Percentiles rank a stretch among this genome's conserved stretches.
These are phyloP conservation scores for Megathymus violae DNA, from an alignment of 1,140 invertebrate species.

Conservation along the genomic window DNA sequence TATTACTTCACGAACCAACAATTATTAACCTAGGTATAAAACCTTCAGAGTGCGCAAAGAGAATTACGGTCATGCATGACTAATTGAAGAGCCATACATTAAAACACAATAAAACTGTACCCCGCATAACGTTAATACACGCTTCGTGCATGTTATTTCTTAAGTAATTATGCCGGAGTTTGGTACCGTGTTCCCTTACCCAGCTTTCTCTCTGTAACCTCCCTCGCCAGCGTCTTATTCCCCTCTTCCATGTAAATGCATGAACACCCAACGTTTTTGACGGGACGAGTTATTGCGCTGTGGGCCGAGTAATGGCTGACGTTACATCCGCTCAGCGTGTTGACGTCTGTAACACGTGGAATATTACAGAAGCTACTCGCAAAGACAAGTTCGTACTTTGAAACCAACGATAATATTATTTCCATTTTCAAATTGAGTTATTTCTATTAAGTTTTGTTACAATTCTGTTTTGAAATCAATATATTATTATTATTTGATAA, in stretches of 20 bases:
- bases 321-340: not conserved
- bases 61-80: conserved; percentile 3
- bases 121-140: not conserved
- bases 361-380: conserved; percentile 8
- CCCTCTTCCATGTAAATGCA: conserved; percentile 4
- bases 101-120: conserved; percentile 17
- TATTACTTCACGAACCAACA: not conserved
- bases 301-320: conserved; percentile 11
- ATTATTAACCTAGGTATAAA: too few relatives aligned
- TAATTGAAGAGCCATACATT: conserved; percentile 16
- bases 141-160: conserved; percentile 8
- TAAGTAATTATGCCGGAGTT: conserved; percentile 4
- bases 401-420: too few relatives aligned
- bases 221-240: not conserved
- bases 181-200: not conserved
- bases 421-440: too few relatives aligned
- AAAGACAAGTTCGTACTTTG: conserved; percentile 7
- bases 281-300: conserved; percentile 28
- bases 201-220: not conserved
- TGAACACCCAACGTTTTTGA: conserved; percentile 28
- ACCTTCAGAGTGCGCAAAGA: too few relatives aligned
- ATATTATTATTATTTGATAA: too few relatives aligned
- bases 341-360: conserved; percentile 3
- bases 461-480: too few relatives aligned
- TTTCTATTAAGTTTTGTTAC: too few relatives aligned